Conservation (phyloP, 2,888 invertebrate species). For the Leptogaster cylindrica region DNA sequence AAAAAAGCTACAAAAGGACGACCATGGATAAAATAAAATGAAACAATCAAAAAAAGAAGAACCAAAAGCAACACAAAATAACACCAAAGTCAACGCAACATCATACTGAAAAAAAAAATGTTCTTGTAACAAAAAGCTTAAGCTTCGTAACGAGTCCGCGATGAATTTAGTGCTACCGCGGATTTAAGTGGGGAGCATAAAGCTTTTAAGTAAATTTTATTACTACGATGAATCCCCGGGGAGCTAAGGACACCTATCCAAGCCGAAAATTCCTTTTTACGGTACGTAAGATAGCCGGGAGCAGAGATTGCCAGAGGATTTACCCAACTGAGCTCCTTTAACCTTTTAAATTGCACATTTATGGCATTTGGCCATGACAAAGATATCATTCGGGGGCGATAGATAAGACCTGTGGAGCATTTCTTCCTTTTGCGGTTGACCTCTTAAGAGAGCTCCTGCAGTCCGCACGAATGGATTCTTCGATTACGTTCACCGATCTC, state of each 20-base stretch:
- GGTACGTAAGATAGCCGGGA: constrained; percentile 20
- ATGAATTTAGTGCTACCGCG: constrained; percentile 41
- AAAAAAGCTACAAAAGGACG: neutral
- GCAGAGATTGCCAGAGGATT: constrained; percentile 18
- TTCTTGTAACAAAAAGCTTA: neutral
- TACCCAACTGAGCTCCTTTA: constrained; percentile 27
- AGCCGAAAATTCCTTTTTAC: constrained; percentile 14
- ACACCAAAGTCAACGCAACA: constrained; percentile 10
- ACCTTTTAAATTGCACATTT: constrained; percentile 37
- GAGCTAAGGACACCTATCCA: constrained; percentile 7
- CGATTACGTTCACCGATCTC: constrained; percentile 26
- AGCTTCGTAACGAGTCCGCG: constrained; percentile 16
- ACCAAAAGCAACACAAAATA: constrained; percentile 2
- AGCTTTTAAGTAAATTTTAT: constrained; percentile 47
- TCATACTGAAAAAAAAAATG: neutral
- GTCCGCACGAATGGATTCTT: constrained; percentile 36
- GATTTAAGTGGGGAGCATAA: constrained; percentile 44
- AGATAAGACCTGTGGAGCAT: constrained; percentile 15
- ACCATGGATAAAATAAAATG: too few species aligned
- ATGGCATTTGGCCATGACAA: constrained; percentile 31
- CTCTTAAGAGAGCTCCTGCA: constrained; percentile 31
- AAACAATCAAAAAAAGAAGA: too few species aligned
- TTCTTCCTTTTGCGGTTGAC: constrained; percentile 27
- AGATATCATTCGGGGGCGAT: constrained; percentile 29
- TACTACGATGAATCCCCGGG: constrained; percentile 25